Evolutionary conservation across 2,113 vertebrate species (phyloP).

Genomic region (Aegypius monachus): DNA sequence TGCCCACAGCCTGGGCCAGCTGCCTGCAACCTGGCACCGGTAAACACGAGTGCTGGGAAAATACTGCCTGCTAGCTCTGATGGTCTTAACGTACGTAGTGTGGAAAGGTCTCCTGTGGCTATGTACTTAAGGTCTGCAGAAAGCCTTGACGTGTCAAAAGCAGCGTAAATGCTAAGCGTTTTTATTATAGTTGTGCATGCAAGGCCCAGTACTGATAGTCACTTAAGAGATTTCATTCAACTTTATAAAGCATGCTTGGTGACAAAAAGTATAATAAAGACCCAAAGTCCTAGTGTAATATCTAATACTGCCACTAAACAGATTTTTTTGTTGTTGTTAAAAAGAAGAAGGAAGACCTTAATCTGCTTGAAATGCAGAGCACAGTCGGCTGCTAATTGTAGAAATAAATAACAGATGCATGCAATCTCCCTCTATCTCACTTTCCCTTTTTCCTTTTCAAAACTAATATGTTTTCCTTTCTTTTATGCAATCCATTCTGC

Average conservation of each 20-base stretch:
- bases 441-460: constrained; percentile 4
- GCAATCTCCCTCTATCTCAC: not conserved
- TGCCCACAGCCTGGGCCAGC: not conserved
- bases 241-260: not conserved
- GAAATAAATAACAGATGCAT: constrained; percentile 37
- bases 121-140: not conserved
- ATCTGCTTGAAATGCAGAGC: constrained; percentile 13
- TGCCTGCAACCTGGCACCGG: not conserved
- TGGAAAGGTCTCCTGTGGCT: not conserved
- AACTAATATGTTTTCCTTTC: not conserved
- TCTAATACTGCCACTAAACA: not conserved
- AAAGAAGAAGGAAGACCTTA: not conserved
- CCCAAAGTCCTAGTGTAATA: not conserved
- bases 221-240: not conserved
- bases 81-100: not conserved
- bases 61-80: not conserved
- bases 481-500: constrained; percentile 13
- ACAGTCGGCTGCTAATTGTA: constrained; percentile 3
- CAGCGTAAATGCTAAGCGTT: not conserved
- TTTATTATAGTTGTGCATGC: not conserved
- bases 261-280: not conserved
- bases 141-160: not conserved
- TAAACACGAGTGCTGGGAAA: not conserved
- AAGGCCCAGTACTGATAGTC: not conserved
- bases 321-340: not conserved